Evolutionary conservation across 1,140 invertebrate species (phyloP), one percentile per base, ranked within the genome.

Genomic region (Daktulosphaira vitifoliae): DNA sequence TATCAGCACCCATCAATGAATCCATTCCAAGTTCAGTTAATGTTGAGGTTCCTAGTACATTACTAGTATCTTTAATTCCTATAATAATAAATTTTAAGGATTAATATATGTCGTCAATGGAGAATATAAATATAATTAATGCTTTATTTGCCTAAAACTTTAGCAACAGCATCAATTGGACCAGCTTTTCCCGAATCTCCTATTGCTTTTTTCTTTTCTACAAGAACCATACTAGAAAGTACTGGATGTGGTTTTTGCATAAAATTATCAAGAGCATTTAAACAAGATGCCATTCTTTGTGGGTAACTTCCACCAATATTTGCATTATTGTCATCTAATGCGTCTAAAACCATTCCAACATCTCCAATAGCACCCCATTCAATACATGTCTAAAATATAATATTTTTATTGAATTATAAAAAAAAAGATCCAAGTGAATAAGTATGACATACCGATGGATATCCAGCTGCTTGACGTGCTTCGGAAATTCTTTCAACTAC

Each of bases 351-450:
- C 22, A 97, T 77, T 56, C 95, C 95, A 18, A 98, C 96, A 75
- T 98, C 95, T 68, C 92, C 94, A 71, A 98, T 91, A 37, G 92
- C 92, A 69, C 96, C 96, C 93, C 94, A 98, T 75, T 98, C 94
- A 68, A 98, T 91, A 16, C 93, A 90, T 15, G 94, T 50, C 71
- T 71, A 52, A 15, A 48, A 29, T 33, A 33, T 33, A 6, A 33
- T 33, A 11, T 33, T 33, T 11, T 33, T 33, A 11, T 33, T 6
- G 29, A 11, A 5, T 33, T 33, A 6, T 6, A 33, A 33, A 33
- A 33, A n/a, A n/a, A n/a, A n/a, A n/a, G n/a, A n/a, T n/a, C n/a
- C n/a, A n/a, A n/a, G n/a, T n/a, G n/a, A n/a, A n/a, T n/a, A n/a
- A n/a, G n/a, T n/a, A n/a, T n/a, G n/a, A n/a, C n/a, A n/a, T 42